Evolutionary conservation across 2,113 vertebrate genomes (phyloP), one percentile per base, ranked within the genome.

Genomic region (Aspiorhynchus laticeps): DNA sequence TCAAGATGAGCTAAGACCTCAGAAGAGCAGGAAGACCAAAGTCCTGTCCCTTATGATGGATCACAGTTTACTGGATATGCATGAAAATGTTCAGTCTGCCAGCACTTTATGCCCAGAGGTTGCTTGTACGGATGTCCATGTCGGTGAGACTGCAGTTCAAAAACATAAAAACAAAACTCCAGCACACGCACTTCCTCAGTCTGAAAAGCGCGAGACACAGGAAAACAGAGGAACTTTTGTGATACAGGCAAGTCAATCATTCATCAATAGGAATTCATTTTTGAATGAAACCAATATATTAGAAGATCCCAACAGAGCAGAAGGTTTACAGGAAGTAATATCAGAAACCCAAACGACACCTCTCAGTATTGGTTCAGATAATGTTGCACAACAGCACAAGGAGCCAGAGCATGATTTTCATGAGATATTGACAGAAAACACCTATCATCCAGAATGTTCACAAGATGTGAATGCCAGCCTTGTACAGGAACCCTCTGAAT

Each of bases 141-240:
- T 51, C 2, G 9, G 1, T 31, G 59, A 19, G 61, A 36, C 3
- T 2, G 33, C 61, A 69, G 31, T 53, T 8, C 73, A 51, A 59
- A 77, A 84, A 65, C 53, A 8, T 41, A 80, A 88, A 61, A 65
- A 4, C 6, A 85, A 75, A 59, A 53, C 46, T 1, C 36, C 61
- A 61, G 24, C 38, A 28, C 59, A 28, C n/a, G 51, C 76, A 24
- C 7, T 38, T 3, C 19, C 59, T 51, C 43, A 76, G 12, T 19
- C 61, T 33, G 63, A 14, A 14, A 11, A 38, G 74, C 41, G 1
- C 24, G 80, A 10, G n/a, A 89, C 67, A 63, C 12, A 86, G 9
- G 91, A 63, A 85, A 90, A 90, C 78, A 92, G 92, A 85, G 74
- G 59, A 17, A 93, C 91, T 0, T 93, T 91, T 91, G 84, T 93